Evolutionary conservation across 2,797 vertebrate genomes (phyloP), one percentile per base, ranked within the genome.

Genomic region (Apogon talboti): DNA sequence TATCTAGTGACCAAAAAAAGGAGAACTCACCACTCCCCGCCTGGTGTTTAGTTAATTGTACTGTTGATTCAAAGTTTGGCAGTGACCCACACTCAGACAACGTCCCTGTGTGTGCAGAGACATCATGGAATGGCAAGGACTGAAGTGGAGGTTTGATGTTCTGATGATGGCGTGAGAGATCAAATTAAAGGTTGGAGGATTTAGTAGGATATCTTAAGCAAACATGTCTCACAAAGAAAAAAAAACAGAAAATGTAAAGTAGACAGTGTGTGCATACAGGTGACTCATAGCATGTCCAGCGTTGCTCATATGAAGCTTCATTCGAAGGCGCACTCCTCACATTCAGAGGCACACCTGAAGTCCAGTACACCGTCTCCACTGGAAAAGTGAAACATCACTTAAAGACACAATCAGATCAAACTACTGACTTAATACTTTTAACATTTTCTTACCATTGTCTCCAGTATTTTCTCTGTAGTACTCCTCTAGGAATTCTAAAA

Each of bases 401-500:
- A 60, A 42, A 58, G 1, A 30, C 5, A 4, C 12, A 2, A 8
- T 37, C 2, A 55, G 47, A 24, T 18, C 1, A n/a, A 5, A 15
- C 2, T 41, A 21, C 2, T 28, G 53, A 35, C 2, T 9, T 35
- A 35, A 8, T 24, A 42, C 38, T 55, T 3, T 54, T n/a, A 11
- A 42, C 13, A 3, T 30, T 6, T 16, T 45, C 71, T 71, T 78
- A 83, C 85, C 86, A 44, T 84, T 72, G 46, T 82, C 83, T 75
- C 56, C 70, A 10, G 58, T 16, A 64, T 77, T 89, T 44, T 93
- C 90, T 51, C 86, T 90, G 86, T 93, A 92, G 77, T 93, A 93
- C 62, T 95, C 94, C 80, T 92, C 93, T 0, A 94, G 80, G 69
- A 94, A 94, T 64, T 94, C 94, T 76, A 94, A 76, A 68, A 94